Percentiles rank a stretch among this genome's conserved stretches.
These are phyloP conservation scores for Pantherophis vulpinus DNA, from an alignment of 2,797 vertebrate species.

Conservation along the genomic window DNA sequence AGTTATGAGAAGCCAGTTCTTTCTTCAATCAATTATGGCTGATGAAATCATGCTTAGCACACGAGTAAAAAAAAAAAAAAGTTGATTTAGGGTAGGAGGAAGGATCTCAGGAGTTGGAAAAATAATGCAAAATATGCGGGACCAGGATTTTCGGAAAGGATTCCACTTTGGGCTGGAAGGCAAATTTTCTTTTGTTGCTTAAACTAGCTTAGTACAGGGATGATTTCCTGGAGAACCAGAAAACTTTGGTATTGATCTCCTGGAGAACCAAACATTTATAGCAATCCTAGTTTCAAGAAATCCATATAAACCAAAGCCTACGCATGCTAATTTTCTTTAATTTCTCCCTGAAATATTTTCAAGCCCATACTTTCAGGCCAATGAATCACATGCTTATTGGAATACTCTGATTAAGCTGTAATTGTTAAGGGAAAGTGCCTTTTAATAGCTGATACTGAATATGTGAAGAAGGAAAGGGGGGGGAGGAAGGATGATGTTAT, in stretches of 20 bases:
- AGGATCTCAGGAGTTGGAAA: background rate
- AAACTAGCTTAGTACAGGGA: background rate
- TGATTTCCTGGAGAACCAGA: background rate
- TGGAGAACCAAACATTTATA: background rate
- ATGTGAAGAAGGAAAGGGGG: background rate
- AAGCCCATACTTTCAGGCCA: constrained; percentile 10
- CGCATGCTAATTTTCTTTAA: background rate
- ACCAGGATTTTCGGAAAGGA: background rate
- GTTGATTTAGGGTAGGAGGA: background rate
- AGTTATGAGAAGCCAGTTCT: background rate
- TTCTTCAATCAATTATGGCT: background rate
- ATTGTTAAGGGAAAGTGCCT: constrained; percentile 54
- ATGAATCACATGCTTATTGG: constrained; percentile 35
- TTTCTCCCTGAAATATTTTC: background rate
- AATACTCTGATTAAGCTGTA: constrained; percentile 55
- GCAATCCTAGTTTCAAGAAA: background rate
- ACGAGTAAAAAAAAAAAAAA: background rate
- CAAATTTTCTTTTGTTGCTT: background rate
- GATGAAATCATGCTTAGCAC: background rate
- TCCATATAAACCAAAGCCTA: background rate
- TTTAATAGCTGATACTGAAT: constrained; percentile 46
- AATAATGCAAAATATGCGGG: background rate
- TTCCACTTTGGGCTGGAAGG: background rate
- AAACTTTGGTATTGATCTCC: background rate
- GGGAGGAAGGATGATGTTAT: constrained; percentile 2